A percentile compares a stretch with the other conserved stretches of the same genome.
phyloP scores from a whole-genome alignment of 2,113 vertebrate species.

The Ctenomys sociabilis region DNA sequence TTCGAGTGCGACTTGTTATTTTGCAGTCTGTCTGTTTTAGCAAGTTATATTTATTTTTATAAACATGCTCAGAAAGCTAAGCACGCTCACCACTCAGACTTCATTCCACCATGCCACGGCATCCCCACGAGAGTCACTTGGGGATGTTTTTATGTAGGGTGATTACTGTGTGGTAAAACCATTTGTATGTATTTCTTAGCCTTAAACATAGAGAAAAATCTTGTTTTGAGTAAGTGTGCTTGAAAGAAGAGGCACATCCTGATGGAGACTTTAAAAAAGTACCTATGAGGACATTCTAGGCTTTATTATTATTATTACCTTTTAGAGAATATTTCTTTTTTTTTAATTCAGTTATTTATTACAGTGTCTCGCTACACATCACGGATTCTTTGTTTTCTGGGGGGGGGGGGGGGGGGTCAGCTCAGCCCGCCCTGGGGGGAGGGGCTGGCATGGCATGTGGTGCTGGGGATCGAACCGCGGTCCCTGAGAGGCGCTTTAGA shows the following conservation, averaged over 20 bases:
- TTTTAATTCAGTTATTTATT: too few relatives aligned
- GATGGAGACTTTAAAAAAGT: neutral
- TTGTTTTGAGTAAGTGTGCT: neutral
- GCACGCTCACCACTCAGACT: neutral
- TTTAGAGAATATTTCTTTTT: too few relatives aligned
- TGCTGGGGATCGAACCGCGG: too few relatives aligned
- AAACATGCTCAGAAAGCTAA: conserved; percentile 39
- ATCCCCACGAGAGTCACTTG: neutral
- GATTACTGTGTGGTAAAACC: neutral
- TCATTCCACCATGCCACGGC: neutral
- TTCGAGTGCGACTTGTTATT: neutral
- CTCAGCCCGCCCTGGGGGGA: too few relatives aligned
- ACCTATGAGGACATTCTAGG: neutral
- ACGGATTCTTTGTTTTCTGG: too few relatives aligned
- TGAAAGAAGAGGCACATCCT: neutral
- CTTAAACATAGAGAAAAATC: neutral
- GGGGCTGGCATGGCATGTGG: too few relatives aligned
- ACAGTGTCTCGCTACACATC: too few relatives aligned
- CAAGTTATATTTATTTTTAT: conserved; percentile 68
- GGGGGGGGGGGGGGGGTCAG: too few relatives aligned
- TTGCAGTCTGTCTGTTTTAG: conserved; percentile 62
- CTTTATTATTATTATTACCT: neutral
- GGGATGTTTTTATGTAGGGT: neutral
- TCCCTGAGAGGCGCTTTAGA: too few relatives aligned
- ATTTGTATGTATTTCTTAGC: neutral